Evolutionary conservation across 1,140 invertebrate genomes (phyloP), one percentile per base, ranked within the genome.

Genomic region (Micrasema minimum): DNA sequence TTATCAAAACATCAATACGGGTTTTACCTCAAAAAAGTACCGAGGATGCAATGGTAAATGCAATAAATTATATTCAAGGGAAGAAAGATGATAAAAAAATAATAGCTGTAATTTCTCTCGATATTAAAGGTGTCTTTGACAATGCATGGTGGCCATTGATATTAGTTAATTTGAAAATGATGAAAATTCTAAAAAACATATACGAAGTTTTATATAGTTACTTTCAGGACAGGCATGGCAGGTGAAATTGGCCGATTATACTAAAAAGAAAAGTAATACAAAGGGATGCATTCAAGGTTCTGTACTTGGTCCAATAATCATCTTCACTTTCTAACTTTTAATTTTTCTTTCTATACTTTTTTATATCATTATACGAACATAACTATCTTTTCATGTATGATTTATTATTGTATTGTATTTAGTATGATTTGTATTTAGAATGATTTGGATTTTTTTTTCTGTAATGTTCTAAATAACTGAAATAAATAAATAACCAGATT

Each of bases 61-160:
- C 18, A 14, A n/a, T 20, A n/a, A n/a, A 2, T 59, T 2, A 10
- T 6, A 1, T 37, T 35, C 1, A 20, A 37, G 1, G n/a, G 31
- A 16, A 2, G 3, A 9, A 16, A 1, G 11, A 20, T 9, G 20
- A 45, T 4, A 26, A 45, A 18, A 64, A 35, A 23, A 22, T 43
- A 6, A 23, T 35, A 7, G 10, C 43, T 3, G 38, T 11, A 6
- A 20, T 48, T 2, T 75, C 69, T 0, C 48, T 80, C 0, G 79
- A 80, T 48, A 79, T 80, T 9, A 46, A 71, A 3, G 78, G 75
- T 0, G 78, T 78, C 0, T 80, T 80, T 37, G 78, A 80, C 48
- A 75, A 76, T 37, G 62, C 76, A 0, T 76, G 77, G 74, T 79
- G 77, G 76, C 67, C 69, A 0, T 20, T 22, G n/a, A n/a, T 12